Base-by-base conservation (phyloP, 1,140 invertebrate species). In the Zaprionus tsacasi region DNA sequence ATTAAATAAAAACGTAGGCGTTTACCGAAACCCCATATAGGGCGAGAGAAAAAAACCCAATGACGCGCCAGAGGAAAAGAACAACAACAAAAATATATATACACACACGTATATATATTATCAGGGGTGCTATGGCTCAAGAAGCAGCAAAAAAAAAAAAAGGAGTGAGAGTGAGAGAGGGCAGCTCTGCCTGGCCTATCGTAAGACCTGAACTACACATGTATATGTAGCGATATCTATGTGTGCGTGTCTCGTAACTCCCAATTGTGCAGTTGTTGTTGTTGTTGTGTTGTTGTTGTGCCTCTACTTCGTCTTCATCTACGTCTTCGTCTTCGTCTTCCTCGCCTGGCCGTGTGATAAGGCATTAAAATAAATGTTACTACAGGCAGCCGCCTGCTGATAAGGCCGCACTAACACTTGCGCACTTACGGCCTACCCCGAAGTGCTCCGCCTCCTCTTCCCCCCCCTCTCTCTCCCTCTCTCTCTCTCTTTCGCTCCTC, bases 1-100 rank as follows among this genome's bases (percentile, higher is more conserved):
- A 83, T 83, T 81, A 89, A 89, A 85, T 72, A 86, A 89, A 89
- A 86, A 89, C 81, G 86, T 89, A 89, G 85, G 85, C 85, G 85
- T 90, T 89, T 76, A 86, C 85, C 72, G 70, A 67, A 87, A 68
- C 43, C 55, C 12, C 35, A 36, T 25, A 72, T 58, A 57, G 21
- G 21, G 21, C 21, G 21, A 21, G 52, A 27, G 57, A 78, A 68
- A 75, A 79, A 72, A 82, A 69, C 71, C 60, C 58, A 68, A 75
- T 81, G 81, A 78, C 72, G 72, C 81, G 72, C 52, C 74, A 65
- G 27, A 30, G 27, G 3, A 43, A 58, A 15, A 50, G 64, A 43
- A 60, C 21, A 21, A 21, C 21, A 21, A 21, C 1, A 61, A 27
- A 50, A 33, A 21, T 40, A 50, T 3, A 43, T n/a, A 55, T 11